A percentile compares a stretch with the other conserved stretches of the same genome.
These are phyloP conservation scores for Coronaproctus castanopsis DNA, from an alignment of 2,888 invertebrate genomes.

Conservation along the genomic window DNA sequence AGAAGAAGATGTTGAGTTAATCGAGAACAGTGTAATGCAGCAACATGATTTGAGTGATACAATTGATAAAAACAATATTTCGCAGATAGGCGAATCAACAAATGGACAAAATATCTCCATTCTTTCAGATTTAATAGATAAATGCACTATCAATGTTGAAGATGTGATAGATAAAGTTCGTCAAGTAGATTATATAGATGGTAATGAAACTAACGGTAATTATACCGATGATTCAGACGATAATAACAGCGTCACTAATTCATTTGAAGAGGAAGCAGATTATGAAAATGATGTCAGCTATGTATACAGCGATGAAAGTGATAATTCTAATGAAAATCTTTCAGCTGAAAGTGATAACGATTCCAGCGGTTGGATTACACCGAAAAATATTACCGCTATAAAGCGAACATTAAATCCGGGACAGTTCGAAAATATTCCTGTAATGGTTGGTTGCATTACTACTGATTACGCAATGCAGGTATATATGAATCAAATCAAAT, in stretches of 20 bases:
- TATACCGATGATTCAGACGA: conserved; percentile 1
- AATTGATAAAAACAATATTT: too few relatives aligned
- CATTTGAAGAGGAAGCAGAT: background rate
- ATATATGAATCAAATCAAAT: too few relatives aligned
- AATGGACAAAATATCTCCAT: too few relatives aligned
- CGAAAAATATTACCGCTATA: conserved; percentile 52
- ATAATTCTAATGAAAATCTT: conserved; percentile 4
- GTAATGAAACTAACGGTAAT: background rate
- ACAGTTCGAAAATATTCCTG: conserved; percentile 38
- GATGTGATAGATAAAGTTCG: too few relatives aligned
- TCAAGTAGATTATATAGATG: background rate
- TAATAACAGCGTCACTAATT: background rate
- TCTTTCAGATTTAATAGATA: too few relatives aligned
- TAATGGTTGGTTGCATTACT: conserved; percentile 78
- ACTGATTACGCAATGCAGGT: conserved; percentile 94
- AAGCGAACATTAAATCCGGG: conserved; percentile 49
- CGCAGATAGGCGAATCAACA: too few relatives aligned
- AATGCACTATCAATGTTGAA: too few relatives aligned
- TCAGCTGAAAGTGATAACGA: conserved; percentile 29
- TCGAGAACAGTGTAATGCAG: too few relatives aligned
- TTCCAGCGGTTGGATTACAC: conserved; percentile 58
- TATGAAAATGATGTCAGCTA: background rate
- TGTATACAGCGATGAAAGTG: background rate
- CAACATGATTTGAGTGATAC: too few relatives aligned
- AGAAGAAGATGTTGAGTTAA: too few relatives aligned